phyloP scores from a whole-genome alignment of 2,888 invertebrate genomes.

The Perdita meconis region DNA sequence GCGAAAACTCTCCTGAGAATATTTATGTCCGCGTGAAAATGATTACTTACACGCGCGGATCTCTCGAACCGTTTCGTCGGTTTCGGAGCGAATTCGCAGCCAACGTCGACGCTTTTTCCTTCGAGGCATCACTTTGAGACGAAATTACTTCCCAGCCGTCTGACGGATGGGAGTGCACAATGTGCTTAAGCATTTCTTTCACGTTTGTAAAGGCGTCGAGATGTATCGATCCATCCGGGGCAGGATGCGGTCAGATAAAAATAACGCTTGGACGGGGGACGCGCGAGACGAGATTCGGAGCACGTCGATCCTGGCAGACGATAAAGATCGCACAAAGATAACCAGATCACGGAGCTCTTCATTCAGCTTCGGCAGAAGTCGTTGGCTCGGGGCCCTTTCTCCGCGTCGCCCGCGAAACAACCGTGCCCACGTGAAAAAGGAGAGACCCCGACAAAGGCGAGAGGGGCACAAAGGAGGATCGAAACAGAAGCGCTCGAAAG shows the following conservation, averaged over 20 bases:
- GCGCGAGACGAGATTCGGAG: conserved; percentile 43
- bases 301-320: conserved; percentile 43
- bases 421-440: conserved; percentile 33
- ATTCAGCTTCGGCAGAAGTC: conserved; percentile 40
- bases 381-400: conserved; percentile 19
- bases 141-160: too few relatives aligned
- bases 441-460: conserved; percentile 3
- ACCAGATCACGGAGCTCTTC: conserved; percentile 58
- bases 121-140: too few relatives aligned
- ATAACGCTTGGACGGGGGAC: conserved; percentile 18
- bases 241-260: conserved; percentile 6
- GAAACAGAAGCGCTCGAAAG: conserved; percentile 41
- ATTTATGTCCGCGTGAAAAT: conserved; percentile 19
- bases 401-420: conserved; percentile 35
- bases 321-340: conserved; percentile 58
- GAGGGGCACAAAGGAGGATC: conserved; percentile 7
- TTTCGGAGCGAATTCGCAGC: too few relatives aligned
- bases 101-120: too few relatives aligned
- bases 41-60: too few relatives aligned
- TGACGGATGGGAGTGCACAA: too few relatives aligned
- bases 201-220: neutral
- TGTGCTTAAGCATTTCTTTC: too few relatives aligned
- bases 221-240: neutral
- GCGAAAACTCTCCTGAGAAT: conserved; percentile 5
- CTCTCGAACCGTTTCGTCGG: too few relatives aligned